Conservation (phyloP, 2,113 vertebrate species). For the Corythoichthys intestinalis region DNA sequence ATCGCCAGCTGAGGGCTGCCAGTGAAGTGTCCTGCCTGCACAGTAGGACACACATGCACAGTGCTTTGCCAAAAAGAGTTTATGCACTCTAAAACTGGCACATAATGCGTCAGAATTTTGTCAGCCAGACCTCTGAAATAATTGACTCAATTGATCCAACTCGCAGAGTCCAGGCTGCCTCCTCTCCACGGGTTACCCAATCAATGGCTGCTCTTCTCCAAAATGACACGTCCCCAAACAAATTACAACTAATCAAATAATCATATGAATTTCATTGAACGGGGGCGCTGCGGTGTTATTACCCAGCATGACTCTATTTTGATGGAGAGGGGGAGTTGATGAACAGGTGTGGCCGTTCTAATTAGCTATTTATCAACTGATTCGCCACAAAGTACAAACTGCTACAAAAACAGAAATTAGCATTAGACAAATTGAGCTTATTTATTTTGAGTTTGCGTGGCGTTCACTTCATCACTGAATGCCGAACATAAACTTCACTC, state of each 20-base stretch:
- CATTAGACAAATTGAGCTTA: not conserved
- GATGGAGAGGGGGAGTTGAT: constrained; percentile 14
- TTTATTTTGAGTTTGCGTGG: not conserved
- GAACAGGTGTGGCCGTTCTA: constrained; percentile 18
- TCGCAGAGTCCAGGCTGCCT: constrained; percentile 45
- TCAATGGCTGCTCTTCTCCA: constrained; percentile 56
- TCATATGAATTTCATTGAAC: constrained; percentile 73
- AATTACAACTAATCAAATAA: constrained; percentile 79
- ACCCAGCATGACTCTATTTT: constrained; percentile 54
- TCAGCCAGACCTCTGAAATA: constrained; percentile 46
- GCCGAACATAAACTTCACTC: constrained; percentile 46
- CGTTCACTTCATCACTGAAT: constrained; percentile 29
- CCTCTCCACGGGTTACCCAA: constrained; percentile 28
- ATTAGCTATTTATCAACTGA: constrained; percentile 61
- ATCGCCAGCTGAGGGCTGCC: constrained; percentile 48
- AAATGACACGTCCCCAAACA: constrained; percentile 74
- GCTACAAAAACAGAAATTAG: not conserved
- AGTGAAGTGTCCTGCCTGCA: constrained; percentile 37
- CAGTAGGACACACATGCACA: constrained; percentile 16
- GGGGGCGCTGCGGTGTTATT: constrained; percentile 46
- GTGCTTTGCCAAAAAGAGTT: not conserved
- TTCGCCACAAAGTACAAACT: constrained; percentile 23
- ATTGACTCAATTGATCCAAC: constrained; percentile 61
- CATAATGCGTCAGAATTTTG: constrained; percentile 14
- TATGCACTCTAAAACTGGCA: not conserved